Base-by-base conservation (phyloP, 2,888 invertebrate species). In the Zootermopsis nevadensis region DNA sequence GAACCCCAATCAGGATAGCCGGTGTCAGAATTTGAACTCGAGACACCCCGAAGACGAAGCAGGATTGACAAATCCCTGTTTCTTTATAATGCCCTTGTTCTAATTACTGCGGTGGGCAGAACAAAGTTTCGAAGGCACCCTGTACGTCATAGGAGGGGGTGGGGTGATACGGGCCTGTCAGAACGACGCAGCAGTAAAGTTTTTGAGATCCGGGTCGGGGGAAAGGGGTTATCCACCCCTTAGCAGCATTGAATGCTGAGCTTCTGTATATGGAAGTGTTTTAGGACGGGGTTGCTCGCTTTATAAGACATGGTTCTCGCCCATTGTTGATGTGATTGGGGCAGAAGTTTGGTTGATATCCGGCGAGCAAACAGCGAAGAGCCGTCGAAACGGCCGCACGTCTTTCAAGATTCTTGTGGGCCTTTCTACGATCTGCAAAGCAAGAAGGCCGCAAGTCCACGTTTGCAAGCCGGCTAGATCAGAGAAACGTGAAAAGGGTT, bases 271-370 rank as follows among this genome's bases (percentile, higher is more conserved):
- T 66, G 27, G 12, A 60, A 8, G 15, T 60, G 8, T 24, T n/a
- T 27, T 66, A 4, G 12, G 48, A 10, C 27, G 3, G 27, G 15
- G 1, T 12, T 66, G 31, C 33, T 4, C 7, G 4, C 19, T 31
- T 19, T 30, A 69, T 31, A 22, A 31, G 69, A 31, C 31, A 69
- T 69, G 33, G 33, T 31, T 69, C 19, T 69, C 69, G n/a, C 33
- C 33, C 27, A 19, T 33, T 69, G 69, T 69, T 69, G 74, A n/a
- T 74, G 74, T 38, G 42, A 74, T 42, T 74, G 38, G 38, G 35
- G 38, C 33, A n/a, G 3, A 38, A 74, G 24, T 74, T 74, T 74
- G 74, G 38, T 74, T 38, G 74, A 74, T 42, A 38, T 38, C 38
- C 24, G 42, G n/a, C 38, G 6, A 74, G 38, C 7, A 48, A 6